A percentile compares a stretch with the other conserved stretches of the same genome.
Evolutionary conservation across 2,797 vertebrate species (phyloP).

Genomic region (Lycodopsis pacificus): DNA sequence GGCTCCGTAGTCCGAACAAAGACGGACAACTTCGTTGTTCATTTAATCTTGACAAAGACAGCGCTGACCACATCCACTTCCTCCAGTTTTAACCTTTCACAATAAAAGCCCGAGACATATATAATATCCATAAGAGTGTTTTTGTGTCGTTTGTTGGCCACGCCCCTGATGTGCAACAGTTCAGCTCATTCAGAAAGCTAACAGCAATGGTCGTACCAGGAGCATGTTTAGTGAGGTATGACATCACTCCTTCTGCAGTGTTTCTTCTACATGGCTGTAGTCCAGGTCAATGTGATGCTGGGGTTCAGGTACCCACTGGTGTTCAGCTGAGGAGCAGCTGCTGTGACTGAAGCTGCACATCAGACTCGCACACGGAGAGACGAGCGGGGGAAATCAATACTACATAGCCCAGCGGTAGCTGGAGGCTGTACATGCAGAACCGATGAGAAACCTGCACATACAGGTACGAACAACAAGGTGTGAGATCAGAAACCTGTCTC

Average conservation of each 20-base stretch:
- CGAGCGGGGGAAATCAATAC: conserved; percentile 47
- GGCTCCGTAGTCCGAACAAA: too few relatives aligned
- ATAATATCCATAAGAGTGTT: not conserved
- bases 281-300: conserved; percentile 51
- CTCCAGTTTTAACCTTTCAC: too few relatives aligned
- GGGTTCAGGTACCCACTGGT: conserved; percentile 19
- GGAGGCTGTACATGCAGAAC: not conserved
- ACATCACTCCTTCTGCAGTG: conserved; percentile 14
- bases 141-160: too few relatives aligned
- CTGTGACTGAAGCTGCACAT: conserved; percentile 23
- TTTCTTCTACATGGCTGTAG: conserved; percentile 41
- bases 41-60: too few relatives aligned
- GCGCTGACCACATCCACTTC: too few relatives aligned
- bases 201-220: not conserved
- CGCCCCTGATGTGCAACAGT: not conserved
- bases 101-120: too few relatives aligned
- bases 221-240: not conserved
- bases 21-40: too few relatives aligned
- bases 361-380: conserved; percentile 11
- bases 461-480: conserved; percentile 6
- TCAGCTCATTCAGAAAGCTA: not conserved
- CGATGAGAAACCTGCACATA: conserved; percentile 4
- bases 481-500: conserved; percentile 28
- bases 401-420: conserved; percentile 38
- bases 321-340: conserved; percentile 40